phyloP scores from a whole-genome alignment of 2,888 invertebrate genomes.

The Belgica antarctica region DNA sequence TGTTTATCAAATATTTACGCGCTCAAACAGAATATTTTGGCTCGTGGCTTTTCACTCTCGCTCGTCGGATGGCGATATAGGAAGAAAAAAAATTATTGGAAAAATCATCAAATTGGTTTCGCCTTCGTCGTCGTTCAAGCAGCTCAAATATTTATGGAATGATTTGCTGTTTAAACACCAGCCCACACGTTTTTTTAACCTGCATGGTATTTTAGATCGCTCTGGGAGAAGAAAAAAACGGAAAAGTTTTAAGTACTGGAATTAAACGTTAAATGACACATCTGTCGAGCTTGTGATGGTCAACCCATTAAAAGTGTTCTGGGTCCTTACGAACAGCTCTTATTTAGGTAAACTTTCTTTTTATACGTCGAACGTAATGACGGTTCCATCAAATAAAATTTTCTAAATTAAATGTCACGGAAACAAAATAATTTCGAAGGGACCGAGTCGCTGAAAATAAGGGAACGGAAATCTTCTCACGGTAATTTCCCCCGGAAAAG shows the following conservation, averaged over 20 bases:
- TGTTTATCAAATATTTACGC: background rate
- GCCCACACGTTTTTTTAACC: no score
- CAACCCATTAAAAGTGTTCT: constrained; percentile 78
- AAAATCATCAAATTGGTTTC: background rate
- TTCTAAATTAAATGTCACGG: background rate
- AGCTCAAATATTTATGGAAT: constrained; percentile 3
- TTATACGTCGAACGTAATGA: background rate
- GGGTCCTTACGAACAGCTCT: constrained; percentile 81
- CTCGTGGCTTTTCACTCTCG: background rate
- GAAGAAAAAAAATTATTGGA: no score
- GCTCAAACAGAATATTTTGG: background rate
- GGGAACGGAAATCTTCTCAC: background rate
- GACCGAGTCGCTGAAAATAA: background rate
- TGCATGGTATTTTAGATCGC: no score
- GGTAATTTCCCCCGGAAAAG: background rate
- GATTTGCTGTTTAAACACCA: constrained; percentile 15
- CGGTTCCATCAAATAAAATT: background rate
- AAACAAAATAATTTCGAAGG: no score
- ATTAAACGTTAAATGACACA: constrained; percentile 19
- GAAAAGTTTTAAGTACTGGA: constrained; percentile 30
- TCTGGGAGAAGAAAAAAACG: constrained; percentile 1
- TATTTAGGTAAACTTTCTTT: constrained; percentile 62
- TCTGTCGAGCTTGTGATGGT: constrained; percentile 62
- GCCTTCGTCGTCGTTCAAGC: background rate
- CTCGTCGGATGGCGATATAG: no score